These are phyloP conservation scores for Scytalopus superciliaris DNA, from an alignment of 2,113 vertebrate species.

Conservation along the genomic window DNA sequence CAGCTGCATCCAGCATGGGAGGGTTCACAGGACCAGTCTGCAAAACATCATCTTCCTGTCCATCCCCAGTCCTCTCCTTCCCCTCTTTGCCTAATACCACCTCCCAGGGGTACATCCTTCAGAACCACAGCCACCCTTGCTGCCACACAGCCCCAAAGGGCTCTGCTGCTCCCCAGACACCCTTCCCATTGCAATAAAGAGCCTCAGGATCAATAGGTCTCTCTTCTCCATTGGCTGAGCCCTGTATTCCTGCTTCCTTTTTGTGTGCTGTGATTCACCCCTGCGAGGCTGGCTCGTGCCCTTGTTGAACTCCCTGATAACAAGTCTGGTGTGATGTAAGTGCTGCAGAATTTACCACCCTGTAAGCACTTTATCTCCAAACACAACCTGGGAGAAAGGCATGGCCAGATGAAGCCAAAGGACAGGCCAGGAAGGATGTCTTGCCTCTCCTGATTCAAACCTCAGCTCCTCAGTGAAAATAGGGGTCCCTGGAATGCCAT, in stretches of 20 bases:
- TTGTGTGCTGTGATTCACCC: not conserved
- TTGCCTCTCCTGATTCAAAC: not conserved
- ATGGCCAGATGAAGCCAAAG: not conserved
- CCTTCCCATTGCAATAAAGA: no score
- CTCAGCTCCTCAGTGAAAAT: not conserved
- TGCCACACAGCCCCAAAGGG: not conserved
- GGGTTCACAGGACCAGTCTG: not conserved
- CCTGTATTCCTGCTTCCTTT: not conserved
- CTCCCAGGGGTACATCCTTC: not conserved
- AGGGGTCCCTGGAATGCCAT: not conserved
- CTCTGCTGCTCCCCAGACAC: not conserved
- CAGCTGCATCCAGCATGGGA: not conserved
- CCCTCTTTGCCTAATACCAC: not conserved
- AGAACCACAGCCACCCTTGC: not conserved
- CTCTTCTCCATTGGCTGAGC: not conserved
- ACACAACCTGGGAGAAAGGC: not conserved
- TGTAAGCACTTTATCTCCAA: not conserved
- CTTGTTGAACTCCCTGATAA: not conserved
- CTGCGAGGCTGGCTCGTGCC: not conserved
- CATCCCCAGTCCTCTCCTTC: not conserved
- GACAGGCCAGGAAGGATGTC: not conserved
- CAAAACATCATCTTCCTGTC: not conserved
- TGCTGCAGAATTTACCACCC: not conserved
- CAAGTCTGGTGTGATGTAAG: not conserved
- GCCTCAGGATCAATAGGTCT: not conserved